A percentile compares a stretch with the other conserved stretches of the same genome.
Evolutionary conservation across 2,113 vertebrate species (phyloP).

Genomic region (Accipiter virgatus): DNA sequence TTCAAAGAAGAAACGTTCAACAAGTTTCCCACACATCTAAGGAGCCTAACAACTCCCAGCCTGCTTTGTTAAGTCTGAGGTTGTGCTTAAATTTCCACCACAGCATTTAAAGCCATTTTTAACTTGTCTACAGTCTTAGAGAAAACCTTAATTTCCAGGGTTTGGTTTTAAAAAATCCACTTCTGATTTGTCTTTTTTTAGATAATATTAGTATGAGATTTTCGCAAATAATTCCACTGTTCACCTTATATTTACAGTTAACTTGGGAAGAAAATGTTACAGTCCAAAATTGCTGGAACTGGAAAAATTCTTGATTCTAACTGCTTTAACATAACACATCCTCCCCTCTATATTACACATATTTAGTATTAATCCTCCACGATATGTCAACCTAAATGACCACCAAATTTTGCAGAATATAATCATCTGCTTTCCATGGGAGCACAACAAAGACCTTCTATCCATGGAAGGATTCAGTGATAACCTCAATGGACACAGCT

Average conservation of each 20-base stretch:
- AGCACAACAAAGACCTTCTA: neutral
- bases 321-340: neutral
- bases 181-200: neutral
- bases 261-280: neutral
- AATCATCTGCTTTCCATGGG: neutral
- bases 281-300: neutral
- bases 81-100: conserved; percentile 16
- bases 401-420: neutral
- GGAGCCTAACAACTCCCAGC: conserved; percentile 62
- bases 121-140: neutral
- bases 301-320: neutral
- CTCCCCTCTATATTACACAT: neutral
- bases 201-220: neutral
- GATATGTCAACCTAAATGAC: neutral
- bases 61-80: conserved; percentile 48
- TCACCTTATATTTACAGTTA: conserved; percentile 24
- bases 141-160: conserved; percentile 13
- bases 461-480: neutral
- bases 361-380: neutral
- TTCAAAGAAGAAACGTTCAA: conserved; percentile 82
- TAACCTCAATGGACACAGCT: conserved; percentile 11
- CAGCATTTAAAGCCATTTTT: neutral
- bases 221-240: neutral
- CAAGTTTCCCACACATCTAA: conserved; percentile 75
- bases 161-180: neutral